These are phyloP conservation scores for Lutraria rhynchaena DNA, from an alignment of 1,140 invertebrate genomes.

Conservation along the genomic window DNA sequence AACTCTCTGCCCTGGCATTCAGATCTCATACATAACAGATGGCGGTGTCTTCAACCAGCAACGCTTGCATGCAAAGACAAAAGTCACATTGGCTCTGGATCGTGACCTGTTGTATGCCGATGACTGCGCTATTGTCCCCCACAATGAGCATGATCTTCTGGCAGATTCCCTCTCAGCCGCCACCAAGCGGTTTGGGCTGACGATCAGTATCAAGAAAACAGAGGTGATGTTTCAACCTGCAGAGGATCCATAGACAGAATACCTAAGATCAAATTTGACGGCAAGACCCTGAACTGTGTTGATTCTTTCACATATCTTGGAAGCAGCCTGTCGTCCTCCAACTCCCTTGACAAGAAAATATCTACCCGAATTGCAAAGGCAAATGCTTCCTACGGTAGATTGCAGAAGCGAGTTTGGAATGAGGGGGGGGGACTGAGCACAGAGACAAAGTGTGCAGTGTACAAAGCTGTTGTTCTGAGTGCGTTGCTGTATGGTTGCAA, in stretches of 20 bases:
- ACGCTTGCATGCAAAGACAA: conserved; percentile 54
- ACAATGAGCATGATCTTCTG: conserved; percentile 39
- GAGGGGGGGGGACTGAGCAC: conserved; percentile 10
- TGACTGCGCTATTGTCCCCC: conserved; percentile 35
- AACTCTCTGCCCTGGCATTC: conserved; percentile 4
- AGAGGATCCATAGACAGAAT: conserved; percentile 5
- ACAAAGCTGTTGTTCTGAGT: conserved; percentile 48
- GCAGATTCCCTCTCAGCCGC: conserved; percentile 41
- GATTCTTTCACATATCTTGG: conserved; percentile 49
- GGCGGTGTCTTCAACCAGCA: conserved; percentile 52
- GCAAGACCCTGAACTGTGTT: background rate
- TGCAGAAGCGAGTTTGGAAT: conserved; percentile 24
- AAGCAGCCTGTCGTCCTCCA: conserved; percentile 9
- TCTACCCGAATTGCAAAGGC: conserved; percentile 40
- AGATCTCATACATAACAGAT: conserved; percentile 49
- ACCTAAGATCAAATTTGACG: conserved; percentile 23
- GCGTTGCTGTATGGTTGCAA: conserved; percentile 18
- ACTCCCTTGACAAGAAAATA: conserved; percentile 5
- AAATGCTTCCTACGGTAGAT: conserved; percentile 16
- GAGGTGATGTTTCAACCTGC: conserved; percentile 51
- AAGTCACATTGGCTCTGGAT: conserved; percentile 17
- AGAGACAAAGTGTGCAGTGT: conserved; percentile 29
- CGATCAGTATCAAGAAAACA: conserved; percentile 52
- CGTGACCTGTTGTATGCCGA: conserved; percentile 58
- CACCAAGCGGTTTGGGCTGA: conserved; percentile 16